phyloP scores from a whole-genome alignment of 2,888 invertebrate species.

The Trichacis sp. region DNA sequence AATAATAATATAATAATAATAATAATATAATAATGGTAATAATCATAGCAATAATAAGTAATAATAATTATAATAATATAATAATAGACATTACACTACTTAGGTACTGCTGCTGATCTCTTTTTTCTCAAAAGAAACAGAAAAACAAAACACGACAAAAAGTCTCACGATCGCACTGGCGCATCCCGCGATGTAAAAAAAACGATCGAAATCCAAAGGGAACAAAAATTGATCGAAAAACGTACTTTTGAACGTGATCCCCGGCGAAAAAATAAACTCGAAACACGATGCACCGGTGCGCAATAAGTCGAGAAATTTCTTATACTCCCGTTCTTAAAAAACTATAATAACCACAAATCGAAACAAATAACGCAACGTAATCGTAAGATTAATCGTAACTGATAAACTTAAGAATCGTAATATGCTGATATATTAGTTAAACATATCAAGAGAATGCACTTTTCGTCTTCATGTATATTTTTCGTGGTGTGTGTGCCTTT shows the following conservation, averaged over 20 bases:
- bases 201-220: constrained; percentile 6
- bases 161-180: constrained; percentile 23
- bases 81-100: constrained; percentile 61
- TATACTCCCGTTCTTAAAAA: constrained; percentile 25
- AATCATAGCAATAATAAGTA: constrained; percentile 48
- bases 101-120: constrained; percentile 66
- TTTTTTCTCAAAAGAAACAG: constrained; percentile 50
- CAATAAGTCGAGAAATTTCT: too few species aligned
- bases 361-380: constrained; percentile 37
- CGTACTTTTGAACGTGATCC: too few species aligned
- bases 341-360: constrained; percentile 44
- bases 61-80: constrained; percentile 48
- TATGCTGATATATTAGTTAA: constrained; percentile 48
- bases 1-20: constrained; percentile 46
- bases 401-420: constrained; percentile 21
- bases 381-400: constrained; percentile 20
- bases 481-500: constrained; percentile 16
- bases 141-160: constrained; percentile 43
- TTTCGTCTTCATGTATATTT: constrained; percentile 21
- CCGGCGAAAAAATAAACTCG: too few species aligned
- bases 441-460: constrained; percentile 47
- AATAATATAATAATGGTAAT: constrained; percentile 47
- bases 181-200: constrained; percentile 20
- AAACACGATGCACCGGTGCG: too few species aligned
- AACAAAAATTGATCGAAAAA: constrained; percentile 3